Base-by-base conservation (phyloP, 2,797 vertebrate genomes). In the Botia almorhae region DNA sequence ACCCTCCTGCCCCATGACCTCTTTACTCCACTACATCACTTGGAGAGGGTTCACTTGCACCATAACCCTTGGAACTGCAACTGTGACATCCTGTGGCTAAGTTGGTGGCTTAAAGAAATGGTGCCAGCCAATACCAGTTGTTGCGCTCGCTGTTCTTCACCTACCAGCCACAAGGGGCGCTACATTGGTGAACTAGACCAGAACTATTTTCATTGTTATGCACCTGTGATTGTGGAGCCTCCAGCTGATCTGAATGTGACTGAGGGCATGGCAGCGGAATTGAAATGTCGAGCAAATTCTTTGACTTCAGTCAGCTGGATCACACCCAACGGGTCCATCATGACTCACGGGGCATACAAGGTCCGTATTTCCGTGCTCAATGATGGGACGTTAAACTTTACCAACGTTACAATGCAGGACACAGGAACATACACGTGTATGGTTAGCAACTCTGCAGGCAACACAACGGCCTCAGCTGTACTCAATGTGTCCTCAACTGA, bases 11-110 rank as follows among this genome's bases (percentile, higher is more conserved):
- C 98, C 93, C 98, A 99, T 78, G 98, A 99, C 90, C 96, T 99
- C 74, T 99, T 99, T 90, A 99, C 97, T 13, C 98, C 98, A 36
- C 93, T 99, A 81, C 98, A 95, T 90, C 95, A 96, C 74, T 92
- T 99, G 74, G 98, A 99, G 92, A 94, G 98, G 91, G 98, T 99
- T 87, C 98, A 99, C 88, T 92, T 99, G 85, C 98, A 99, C 84
- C 98, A 99, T 92, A 99, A 99, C 89, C 98, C 98, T 23, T 99
- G 98, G 98, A 99, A 98, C 92, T 99, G 98, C 93, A 98, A 99
- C 90, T 99, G 98, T 88, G 98, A 99, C 85, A 99, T 99, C 77
- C 94, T 99, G 82, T 99, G 98, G 98, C 95, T 99, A 64, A 99
- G 98, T 90, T 99, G 98, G 98, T 99, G 98, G 98, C 96, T 99